Conservation (phyloP, 2,797 vertebrate genomes). For the Acanthurus tractus region DNA sequence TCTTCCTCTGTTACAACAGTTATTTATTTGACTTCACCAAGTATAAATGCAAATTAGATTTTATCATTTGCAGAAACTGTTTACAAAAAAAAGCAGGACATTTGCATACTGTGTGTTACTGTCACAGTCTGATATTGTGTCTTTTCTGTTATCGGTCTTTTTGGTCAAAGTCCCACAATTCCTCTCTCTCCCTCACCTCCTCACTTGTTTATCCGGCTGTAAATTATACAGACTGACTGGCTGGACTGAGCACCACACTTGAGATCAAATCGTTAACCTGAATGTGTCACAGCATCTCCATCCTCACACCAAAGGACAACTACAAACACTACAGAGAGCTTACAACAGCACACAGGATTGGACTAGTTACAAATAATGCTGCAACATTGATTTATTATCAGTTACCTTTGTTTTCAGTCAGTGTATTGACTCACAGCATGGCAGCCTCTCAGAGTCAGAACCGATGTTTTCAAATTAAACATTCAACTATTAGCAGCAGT, state of each 20-base stretch:
- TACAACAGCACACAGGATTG: background rate
- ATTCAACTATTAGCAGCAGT: too few species aligned
- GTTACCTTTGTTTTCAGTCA: too few species aligned
- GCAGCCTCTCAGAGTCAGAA: too few species aligned
- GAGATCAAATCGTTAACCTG: conserved; percentile 56
- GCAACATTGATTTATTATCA: too few species aligned
- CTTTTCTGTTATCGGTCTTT: background rate
- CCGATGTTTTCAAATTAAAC: too few species aligned
- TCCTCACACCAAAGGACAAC: conserved; percentile 1
- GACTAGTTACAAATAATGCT: background rate
- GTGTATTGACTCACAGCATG: too few species aligned
- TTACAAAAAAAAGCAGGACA: background rate
- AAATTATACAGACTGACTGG: conserved; percentile 51
- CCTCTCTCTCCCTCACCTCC: background rate
- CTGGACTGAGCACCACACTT: conserved; percentile 28
- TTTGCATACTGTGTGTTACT: background rate
- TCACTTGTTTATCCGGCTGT: conserved; percentile 42
- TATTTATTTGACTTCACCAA: background rate
- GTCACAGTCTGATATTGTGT: background rate
- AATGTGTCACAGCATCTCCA: conserved; percentile 57
- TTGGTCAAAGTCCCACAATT: background rate
- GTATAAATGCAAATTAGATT: background rate
- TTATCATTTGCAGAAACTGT: background rate
- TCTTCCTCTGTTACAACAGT: background rate
- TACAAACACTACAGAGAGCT: background rate